Base-by-base conservation (phyloP, 1,140 invertebrate species). In the Musca vetustissima region DNA sequence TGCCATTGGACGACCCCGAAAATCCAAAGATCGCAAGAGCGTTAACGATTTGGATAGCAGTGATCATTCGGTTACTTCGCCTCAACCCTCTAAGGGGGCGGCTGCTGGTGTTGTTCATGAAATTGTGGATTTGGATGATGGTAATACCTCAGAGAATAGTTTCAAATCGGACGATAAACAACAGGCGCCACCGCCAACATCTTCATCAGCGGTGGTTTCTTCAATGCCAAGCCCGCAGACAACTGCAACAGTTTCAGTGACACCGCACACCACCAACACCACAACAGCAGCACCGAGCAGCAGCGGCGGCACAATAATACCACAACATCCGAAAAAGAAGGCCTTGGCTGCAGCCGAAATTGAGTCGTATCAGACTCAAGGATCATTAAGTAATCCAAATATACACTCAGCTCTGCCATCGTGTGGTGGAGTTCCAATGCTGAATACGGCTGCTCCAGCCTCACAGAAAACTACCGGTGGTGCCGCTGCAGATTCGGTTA, bases 1-100 rank as follows among this genome's bases (percentile, higher is more conserved):
- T 72, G 85, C 86, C 6, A 81, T 78, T 14, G 86, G 88, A 22
- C 86, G 88, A 66, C 83, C 85, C 0, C 67, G 79, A n/a, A 86
- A 88, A 67, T 83, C 84, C 0, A 84, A 86, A 65, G 86, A 87
- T 71, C 84, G 89, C 64, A 86, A 88, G 74, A 83, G 83, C 1
- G 90, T 89, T 0, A 88, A 89, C 69, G 88, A 87, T 2, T 25
- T 50, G 43, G 64, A 66, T 32, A 25, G 19, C 1, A 3, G 8
- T 3, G 64, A 67, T 43, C 36, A 61, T n/a, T 32, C 53, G 11
- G 11, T 13, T 49, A 19, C 64, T 19, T 49, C 64, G 11, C 64
- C 64, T 11, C 43, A 52, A 50, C 24, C 52, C 19, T 47, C 11
- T 28, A 50, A 24, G n/a, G 19, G 52, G 43, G n/a, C n/a, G n/a